Evolutionary conservation across 2,797 vertebrate genomes (phyloP).

Genomic region (Lophius americanus): DNA sequence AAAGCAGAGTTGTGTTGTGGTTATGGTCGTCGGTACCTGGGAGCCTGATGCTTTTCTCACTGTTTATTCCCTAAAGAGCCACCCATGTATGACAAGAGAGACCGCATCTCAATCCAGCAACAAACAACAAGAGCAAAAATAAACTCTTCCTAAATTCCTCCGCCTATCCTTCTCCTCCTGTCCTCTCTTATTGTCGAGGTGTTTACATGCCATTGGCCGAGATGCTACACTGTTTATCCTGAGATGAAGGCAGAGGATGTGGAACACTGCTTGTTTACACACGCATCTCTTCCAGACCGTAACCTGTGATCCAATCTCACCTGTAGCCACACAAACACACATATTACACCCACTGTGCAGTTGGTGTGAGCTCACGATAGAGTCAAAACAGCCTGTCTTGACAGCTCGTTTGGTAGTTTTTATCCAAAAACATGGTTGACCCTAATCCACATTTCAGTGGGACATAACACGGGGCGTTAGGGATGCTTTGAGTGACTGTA

Average conservation of each 20-base stretch:
- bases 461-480: too few relatives aligned
- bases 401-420: conserved; percentile 23
- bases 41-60: conserved; percentile 53
- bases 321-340: conserved; percentile 23
- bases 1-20: conserved; percentile 64
- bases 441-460: conserved; percentile 1
- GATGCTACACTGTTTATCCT: conserved; percentile 36
- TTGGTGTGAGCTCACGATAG: not conserved
- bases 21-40: conserved; percentile 63
- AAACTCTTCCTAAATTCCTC: conserved; percentile 43
- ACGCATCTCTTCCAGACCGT: conserved; percentile 46
- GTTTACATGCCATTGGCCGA: conserved; percentile 32
- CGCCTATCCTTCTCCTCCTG: conserved; percentile 26
- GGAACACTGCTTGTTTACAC: conserved; percentile 62
- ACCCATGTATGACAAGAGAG: conserved; percentile 41
- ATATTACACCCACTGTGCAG: not conserved
- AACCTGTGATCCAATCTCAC: conserved; percentile 51
- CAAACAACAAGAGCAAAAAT: conserved; percentile 64
- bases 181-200: conserved; percentile 17
- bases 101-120: conserved; percentile 26
- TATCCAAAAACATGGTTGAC: conserved; percentile 33
- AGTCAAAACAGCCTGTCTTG: conserved; percentile 12
- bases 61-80: conserved; percentile 49
- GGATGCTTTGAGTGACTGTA: too few relatives aligned
- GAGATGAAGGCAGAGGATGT: conserved; percentile 58